Evolutionary conservation across 2,113 vertebrate genomes (phyloP), one percentile per base, ranked within the genome.

Genomic region (Macquaria ambigua): DNA sequence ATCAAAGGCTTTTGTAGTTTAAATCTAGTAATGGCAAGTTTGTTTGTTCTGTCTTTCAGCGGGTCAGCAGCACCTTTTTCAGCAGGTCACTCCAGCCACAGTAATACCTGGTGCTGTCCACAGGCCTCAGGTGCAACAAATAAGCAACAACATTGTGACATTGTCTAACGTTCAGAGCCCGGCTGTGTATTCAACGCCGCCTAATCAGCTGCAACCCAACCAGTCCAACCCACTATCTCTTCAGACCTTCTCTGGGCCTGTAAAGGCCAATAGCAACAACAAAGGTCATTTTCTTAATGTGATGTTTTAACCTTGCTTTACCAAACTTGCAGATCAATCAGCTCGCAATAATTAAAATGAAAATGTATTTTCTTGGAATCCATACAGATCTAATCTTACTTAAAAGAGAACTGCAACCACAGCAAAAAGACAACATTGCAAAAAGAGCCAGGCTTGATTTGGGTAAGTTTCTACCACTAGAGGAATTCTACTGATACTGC

Each of bases 381-480:
- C 16, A 10, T 37, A n/a, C 85, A 96, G 95, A 93, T 87, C 92
- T 90, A 67, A 83, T 68, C 3, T 56, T 94, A 91, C 59, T 96
- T 79, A 97, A 97, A 90, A 90, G 86, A 74, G 87, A 74, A 69
- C 82, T 93, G 78, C 37, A 86, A 86, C 90, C 87, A 78, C 95
- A 96, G 63, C 91, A 90, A 25, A 83, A 80, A 52, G 94, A 84
- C 83, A 89, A 70, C 70, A 80, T 75, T 63, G 77, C 82, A 63
- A 97, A 97, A 94, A 96, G 95, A 89, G 66, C 90, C 9, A 96
- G 96, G 84, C 43, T 86, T 70, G 96, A 97, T 58, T 48, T 58
- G 6, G 56, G 93, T 94, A 84, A n/a, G 91, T 92, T 83, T 82
- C 9, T 52, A 8, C 23, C n/a, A 0, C 5, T 1, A 23, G 0